Conservation (phyloP, 2,113 vertebrate genomes). For the Centrocercus urophasianus region DNA sequence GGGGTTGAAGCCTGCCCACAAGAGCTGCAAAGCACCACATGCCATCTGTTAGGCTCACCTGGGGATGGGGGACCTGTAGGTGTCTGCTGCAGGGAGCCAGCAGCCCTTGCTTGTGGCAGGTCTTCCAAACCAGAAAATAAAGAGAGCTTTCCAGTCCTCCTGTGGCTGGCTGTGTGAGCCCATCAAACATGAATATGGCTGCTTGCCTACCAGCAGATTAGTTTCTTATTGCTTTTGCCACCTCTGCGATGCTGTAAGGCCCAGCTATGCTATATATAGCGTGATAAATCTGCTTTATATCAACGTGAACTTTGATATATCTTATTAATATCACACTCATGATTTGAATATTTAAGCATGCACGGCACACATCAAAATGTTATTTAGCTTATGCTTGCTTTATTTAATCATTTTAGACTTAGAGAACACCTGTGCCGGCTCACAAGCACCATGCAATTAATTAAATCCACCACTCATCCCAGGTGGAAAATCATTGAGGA, state of each 20-base stretch:
- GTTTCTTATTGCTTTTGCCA: slow-evolving; percentile 37
- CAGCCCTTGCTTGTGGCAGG: not conserved
- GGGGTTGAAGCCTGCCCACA: not conserved
- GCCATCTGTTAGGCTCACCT: not conserved
- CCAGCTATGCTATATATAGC: not conserved
- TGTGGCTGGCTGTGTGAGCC: not conserved
- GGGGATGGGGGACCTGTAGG: not conserved
- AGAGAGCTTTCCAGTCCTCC: not conserved
- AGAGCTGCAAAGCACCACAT: not conserved
- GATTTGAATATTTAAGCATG: slow-evolving; percentile 1
- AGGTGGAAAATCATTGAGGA: not conserved
- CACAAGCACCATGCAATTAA: not conserved
- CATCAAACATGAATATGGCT: slow-evolving; percentile 25
- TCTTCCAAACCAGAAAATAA: not conserved
- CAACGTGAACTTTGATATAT: not conserved
- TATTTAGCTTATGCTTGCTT: slow-evolving; percentile 6
- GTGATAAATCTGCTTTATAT: slow-evolving; percentile 32
- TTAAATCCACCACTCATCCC: not conserved
- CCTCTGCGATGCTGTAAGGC: slow-evolving; percentile 1
- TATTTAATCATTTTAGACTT: slow-evolving; percentile 39
- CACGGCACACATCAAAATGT: not conserved
- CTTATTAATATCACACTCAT: slow-evolving; percentile 6
- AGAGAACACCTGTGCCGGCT: not conserved
- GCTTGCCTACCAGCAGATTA: slow-evolving; percentile 34
- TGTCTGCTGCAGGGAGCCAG: not conserved